Evolutionary conservation across 2,888 invertebrate genomes (phyloP), one percentile per base, ranked within the genome.

Genomic region (Erebia palarica): DNA sequence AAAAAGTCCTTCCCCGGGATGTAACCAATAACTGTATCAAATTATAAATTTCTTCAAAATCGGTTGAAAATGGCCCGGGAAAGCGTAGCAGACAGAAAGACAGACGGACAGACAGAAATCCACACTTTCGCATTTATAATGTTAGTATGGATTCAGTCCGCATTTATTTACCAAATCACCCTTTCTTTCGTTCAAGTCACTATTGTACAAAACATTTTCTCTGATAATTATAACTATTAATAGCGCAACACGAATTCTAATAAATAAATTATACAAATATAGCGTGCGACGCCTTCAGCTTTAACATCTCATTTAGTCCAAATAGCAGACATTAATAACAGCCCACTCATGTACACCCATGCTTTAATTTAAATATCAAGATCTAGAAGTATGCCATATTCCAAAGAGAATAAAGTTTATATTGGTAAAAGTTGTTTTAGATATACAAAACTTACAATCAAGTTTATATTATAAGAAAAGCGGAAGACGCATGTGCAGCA

Each of bases 281-380:
- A 53, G 59, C 69, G 68, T 67, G 69, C 66, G 69, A 69, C 63
- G 68, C 68, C 58, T 44, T 36, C 14, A 16, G 68, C 64, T 71
- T 63, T 71, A 73, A 78, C 71, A 72, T 74, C 76, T 77, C 74
- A 75, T 73, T 77, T 73, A 75, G 72, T 73, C 77, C 75, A 78
- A 78, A 78, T 78, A 67, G 58, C 58, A 59, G 36, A 71, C 77
- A 78, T 81, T 78, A 77, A 77, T 79, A 78, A 78, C 80, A 73
- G 71, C 80, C 80, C 77, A 80, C 80, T 78, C 73, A 61, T 66
- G 27, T 65, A 70, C 65, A 58, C 68, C 70, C 63, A 55, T 14
- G n/a, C 53, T 13, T 55, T 36, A 10, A 55, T 76, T 75, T 77
- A 72, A 75, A 79, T 79, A 73, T 76, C 1, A n/a, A 49, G 58